Base-by-base conservation (phyloP, 2,797 vertebrate species). In the Telmatherina bonti region DNA sequence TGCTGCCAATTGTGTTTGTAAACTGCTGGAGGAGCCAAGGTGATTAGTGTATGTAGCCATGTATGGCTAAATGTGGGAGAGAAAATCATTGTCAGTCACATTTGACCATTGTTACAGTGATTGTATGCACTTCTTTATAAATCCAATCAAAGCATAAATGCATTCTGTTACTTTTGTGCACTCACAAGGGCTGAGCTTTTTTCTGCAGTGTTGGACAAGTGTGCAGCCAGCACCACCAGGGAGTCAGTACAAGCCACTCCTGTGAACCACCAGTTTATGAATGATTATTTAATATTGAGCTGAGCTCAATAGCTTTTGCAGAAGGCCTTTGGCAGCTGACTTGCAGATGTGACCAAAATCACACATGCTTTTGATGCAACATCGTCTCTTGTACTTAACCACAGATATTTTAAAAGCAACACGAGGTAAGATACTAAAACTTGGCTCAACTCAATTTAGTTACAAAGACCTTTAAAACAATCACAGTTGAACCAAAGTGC, bases 1-100 rank as follows among this genome's bases (percentile, higher is more conserved):
- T 56, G 4, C 63, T 67, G 70, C 64, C 67, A 76, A 79, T 67
- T 47, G 58, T 82, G 45, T 41, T 33, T 60, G 45, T 52, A 30
- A 13, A 73, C 45, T 5, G 47, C n/a, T 47, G 43, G 30, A 57
- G 60, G 45, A 60, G 67, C 52, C 41, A 49, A 24, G 52, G 56
- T 47, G 49, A 74, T 63, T 62, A 27, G 47, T 51, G 13, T 22
- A 10, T 35, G 10, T 13, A 56, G 51, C 54, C 49, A 63, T 69
- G 69, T 43, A n/a, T 24, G 52, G 24, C 5, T 26, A 58, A 47
- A 60, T 51, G 62, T 58, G 49, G 66, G 71, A 69, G 66, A 45
- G 24, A 31, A 72, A 67, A 53, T 33, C 60, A 63, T 59, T 57
- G 65, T 67, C 16, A 13, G 35, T 67, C 55, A 56, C 12, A 7